Conservation (phyloP, 2,888 invertebrate species). For the Drosophila pseudotakahashii region DNA sequence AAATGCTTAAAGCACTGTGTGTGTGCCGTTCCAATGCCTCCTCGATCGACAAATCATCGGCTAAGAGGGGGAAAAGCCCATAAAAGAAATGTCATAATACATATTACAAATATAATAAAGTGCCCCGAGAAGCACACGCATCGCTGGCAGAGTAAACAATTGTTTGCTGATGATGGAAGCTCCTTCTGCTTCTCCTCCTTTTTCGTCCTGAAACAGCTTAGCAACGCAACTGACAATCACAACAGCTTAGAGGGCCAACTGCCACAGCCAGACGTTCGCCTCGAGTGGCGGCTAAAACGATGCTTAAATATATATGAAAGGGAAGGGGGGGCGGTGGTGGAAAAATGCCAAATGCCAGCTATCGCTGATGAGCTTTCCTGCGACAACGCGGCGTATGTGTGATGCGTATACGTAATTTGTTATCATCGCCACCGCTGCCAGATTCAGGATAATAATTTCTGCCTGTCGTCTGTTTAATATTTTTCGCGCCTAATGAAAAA, state of each 20-base stretch:
- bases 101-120: constrained; percentile 78
- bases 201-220: constrained; percentile 29
- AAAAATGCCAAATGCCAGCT: constrained; percentile 20
- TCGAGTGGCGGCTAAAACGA: constrained; percentile 70
- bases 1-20: too few relatives aligned
- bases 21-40: constrained; percentile 17
- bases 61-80: constrained; percentile 25
- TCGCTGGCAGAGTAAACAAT: constrained; percentile 56
- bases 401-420: constrained; percentile 76
- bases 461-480: constrained; percentile 75
- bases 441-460: constrained; percentile 61
- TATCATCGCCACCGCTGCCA: constrained; percentile 59
- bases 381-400: constrained; percentile 70
- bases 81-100: constrained; percentile 74
- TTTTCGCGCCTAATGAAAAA: constrained; percentile 77
- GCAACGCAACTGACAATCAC: constrained; percentile 46
- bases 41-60: constrained; percentile 58
- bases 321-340: not conserved
- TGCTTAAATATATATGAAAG: constrained; percentile 69
- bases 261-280: constrained; percentile 36
- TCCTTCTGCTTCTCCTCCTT: not conserved
- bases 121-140: constrained; percentile 62
- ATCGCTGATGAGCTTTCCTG: constrained; percentile 39
- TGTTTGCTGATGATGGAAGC: constrained; percentile 51
- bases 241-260: constrained; percentile 45